Evolutionary conservation across 2,113 vertebrate species (phyloP).

Genomic region (Gallinago jamesoni): DNA sequence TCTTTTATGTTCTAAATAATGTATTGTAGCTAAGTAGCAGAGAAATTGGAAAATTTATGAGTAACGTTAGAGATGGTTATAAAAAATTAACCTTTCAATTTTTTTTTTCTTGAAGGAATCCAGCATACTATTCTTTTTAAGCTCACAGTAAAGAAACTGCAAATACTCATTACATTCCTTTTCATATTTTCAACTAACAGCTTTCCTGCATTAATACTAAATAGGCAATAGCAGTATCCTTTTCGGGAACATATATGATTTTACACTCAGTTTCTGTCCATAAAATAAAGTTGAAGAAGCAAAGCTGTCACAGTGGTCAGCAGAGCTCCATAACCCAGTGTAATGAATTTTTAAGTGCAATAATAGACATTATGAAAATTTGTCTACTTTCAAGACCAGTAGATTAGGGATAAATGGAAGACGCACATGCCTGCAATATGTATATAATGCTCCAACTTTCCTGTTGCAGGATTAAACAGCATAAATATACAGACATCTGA

Average conservation of each 20-base stretch:
- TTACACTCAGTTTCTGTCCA: not conserved
- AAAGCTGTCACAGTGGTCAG: not conserved
- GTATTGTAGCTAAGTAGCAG: conserved; percentile 13
- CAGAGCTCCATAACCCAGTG: not conserved
- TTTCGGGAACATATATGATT: not conserved
- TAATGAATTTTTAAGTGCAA: not conserved
- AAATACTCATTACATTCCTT: not conserved
- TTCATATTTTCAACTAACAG: not conserved
- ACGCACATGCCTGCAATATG: not conserved
- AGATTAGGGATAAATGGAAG: not conserved
- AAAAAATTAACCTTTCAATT: conserved; percentile 29
- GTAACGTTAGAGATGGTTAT: not conserved
- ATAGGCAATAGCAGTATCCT: not conserved
- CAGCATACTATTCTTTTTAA: not conserved
- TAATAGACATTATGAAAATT: not conserved
- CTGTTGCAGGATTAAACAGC: not conserved
- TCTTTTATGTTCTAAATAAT: conserved; percentile 53
- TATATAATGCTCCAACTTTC: not conserved
- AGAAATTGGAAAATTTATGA: conserved; percentile 56
- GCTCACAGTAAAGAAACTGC: not conserved
- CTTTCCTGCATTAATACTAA: not conserved
- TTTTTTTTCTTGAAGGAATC: not conserved
- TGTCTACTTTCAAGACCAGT: not conserved
- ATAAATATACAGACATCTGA: not conserved
- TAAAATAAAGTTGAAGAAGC: not conserved